Evolutionary conservation across 2,888 invertebrate species (phyloP), one percentile per base, ranked within the genome.

Genomic region (Drosophila differens): DNA sequence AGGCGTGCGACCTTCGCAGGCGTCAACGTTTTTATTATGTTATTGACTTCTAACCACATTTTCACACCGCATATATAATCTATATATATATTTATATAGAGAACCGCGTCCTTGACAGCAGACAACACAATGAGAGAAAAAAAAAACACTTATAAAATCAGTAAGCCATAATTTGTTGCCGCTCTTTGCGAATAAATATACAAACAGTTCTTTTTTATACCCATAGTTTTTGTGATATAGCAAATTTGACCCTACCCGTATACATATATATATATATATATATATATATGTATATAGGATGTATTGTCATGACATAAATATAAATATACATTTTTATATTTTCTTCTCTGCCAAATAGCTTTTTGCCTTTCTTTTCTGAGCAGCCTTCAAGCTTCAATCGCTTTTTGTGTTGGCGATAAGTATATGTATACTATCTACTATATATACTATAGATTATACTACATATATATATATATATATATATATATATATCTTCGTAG

Each of bases 11-110:
- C 90, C 87, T 87, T 87, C 86, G 70, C 52, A 57, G 61, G 65
- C 70, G 67, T 64, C 75, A 73, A 76, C 73, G 87, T 76, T 89
- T 85, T 90, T 82, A 85, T 89, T 79, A 82, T 85, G 84, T 79
- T 89, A 86, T 90, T 89, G 91, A 90, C 87, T 86, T 79, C 89
- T 76, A 86, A 75, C 87, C 90, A 90, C 84, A 86, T 81, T 87
- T 90, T 87, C 83, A 74, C 89, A 86, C 87, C 87, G 77, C 73
- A 84, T 70, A 76, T 68, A 77, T 16, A 22, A 33, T 28, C 25
- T 25, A 39, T 28, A 35, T 37, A 35, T 37, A n/a, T 55, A 22
- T 47, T 25, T 9, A 16, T 22, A 47, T 2, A 19, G 25, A 39
- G 61, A 67, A 75, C 54, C 28, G 44, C 57, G 90, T 64, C 89